phyloP scores from a whole-genome alignment of 2,113 vertebrate species.

The Amazona guildingii region DNA sequence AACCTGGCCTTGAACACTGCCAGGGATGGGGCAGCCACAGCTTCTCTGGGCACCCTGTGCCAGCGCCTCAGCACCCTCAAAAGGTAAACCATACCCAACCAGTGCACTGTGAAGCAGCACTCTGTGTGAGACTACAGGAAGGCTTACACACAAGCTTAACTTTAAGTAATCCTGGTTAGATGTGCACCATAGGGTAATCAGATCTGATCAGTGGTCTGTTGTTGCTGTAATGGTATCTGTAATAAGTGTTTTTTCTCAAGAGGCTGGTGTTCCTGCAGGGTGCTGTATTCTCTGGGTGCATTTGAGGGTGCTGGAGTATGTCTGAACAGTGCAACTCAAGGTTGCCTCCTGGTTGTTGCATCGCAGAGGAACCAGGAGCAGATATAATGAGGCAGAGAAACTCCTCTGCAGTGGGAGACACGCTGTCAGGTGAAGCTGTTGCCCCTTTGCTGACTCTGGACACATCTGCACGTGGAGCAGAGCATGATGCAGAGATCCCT shows the following conservation, averaged over 20 bases:
- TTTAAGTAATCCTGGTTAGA: neutral
- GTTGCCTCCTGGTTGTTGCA: neutral
- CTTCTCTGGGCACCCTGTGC: neutral
- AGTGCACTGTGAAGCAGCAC: neutral
- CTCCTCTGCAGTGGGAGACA: neutral
- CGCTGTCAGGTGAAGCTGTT: neutral
- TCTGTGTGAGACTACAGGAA: neutral
- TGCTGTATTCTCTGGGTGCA: neutral
- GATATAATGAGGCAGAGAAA: neutral
- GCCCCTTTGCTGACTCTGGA: neutral
- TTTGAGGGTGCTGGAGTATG: neutral
- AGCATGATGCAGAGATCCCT: neutral
- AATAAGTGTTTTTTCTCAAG: conserved; percentile 6
- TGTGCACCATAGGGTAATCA: neutral
- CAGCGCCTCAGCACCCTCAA: neutral
- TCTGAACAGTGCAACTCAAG: neutral
- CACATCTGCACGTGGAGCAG: neutral
- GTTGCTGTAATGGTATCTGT: neutral
- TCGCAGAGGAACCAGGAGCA: neutral
- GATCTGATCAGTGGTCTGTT: neutral
- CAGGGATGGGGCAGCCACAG: neutral
- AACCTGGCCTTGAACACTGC: neutral
- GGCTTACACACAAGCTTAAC: neutral
- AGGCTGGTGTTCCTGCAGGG: neutral
- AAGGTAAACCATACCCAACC: neutral